A percentile compares a stretch with the other conserved stretches of the same genome.
Evolutionary conservation across 2,797 vertebrate genomes (phyloP).

Genomic region (Squalus acanthias): DNA sequence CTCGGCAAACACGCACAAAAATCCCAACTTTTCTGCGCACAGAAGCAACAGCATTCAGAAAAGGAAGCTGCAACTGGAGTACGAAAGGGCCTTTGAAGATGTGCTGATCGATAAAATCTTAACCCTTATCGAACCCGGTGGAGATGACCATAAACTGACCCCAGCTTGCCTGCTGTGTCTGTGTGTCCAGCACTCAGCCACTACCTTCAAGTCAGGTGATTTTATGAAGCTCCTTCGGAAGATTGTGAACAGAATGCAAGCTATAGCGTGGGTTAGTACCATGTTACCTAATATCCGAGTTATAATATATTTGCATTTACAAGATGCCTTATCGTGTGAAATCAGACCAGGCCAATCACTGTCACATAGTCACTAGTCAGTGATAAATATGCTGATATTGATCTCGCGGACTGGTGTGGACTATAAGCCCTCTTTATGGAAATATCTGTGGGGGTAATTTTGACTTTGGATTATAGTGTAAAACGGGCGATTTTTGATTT

Average conservation of each 20-base stretch:
- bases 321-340: not conserved
- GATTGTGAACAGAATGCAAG: conserved; percentile 75
- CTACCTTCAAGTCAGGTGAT: conserved; percentile 69
- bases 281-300: not conserved
- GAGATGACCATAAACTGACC: conserved; percentile 82
- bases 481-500: not conserved
- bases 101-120: conserved; percentile 75
- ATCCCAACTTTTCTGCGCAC: conserved; percentile 21
- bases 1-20: not conserved
- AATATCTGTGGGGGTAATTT: not conserved
- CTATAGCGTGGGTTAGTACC: conserved; percentile 81
- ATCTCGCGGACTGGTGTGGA: not conserved
- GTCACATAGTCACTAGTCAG: not conserved
- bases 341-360: not conserved
- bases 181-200: conserved; percentile 86
- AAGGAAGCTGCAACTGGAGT: conserved; percentile 75
- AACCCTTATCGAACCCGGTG: conserved; percentile 78
- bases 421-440: not conserved
- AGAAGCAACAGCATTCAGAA: conserved; percentile 56
- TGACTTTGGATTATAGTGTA: not conserved
- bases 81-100: conserved; percentile 74
- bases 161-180: conserved; percentile 89
- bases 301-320: not conserved
- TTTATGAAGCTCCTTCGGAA: conserved; percentile 86
- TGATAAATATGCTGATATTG: not conserved